A percentile compares a stretch with the other conserved stretches of the same genome.
These are phyloP conservation scores for Indicator indicator DNA, from an alignment of 2,113 vertebrate species.

Conservation along the genomic window DNA sequence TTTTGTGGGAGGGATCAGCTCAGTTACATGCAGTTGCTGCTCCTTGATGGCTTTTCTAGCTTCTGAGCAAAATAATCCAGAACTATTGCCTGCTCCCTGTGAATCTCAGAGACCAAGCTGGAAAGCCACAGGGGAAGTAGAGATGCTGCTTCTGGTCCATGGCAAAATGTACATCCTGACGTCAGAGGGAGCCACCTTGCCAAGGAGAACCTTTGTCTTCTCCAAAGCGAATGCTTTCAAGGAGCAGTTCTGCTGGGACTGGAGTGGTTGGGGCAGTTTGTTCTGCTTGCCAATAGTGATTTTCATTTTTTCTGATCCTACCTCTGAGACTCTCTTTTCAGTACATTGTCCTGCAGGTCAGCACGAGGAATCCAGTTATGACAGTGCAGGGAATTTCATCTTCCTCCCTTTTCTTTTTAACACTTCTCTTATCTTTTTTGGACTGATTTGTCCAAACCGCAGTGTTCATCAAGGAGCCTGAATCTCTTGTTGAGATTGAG, in stretches of 20 bases:
- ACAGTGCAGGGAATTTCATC: rapidly evolving
- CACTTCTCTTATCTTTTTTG: not conserved
- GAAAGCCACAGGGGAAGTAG: not conserved
- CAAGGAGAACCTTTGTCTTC: not conserved
- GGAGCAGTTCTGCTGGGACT: not conserved
- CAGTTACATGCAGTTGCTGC: not conserved
- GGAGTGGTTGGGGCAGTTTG: not conserved
- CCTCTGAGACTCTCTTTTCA: not conserved
- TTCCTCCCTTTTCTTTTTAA: not conserved
- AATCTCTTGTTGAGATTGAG: not conserved
- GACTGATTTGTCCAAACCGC: not conserved
- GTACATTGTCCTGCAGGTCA: not conserved
- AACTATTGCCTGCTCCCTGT: not conserved
- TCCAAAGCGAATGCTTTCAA: not conserved
- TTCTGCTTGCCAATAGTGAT: not conserved
- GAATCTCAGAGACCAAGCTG: not conserved
- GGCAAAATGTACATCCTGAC: not conserved
- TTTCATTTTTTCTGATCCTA: not conserved
- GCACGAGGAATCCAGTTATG: not conserved
- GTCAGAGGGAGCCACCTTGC: not conserved
- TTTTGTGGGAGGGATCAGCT: not conserved
- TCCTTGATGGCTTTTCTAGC: not conserved
- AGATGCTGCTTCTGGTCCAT: not conserved
- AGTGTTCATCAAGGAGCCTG: not conserved
- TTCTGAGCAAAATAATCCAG: not conserved